Evolutionary conservation across 2,888 invertebrate species (phyloP).

Genomic region (Drosophila percnosoma): DNA sequence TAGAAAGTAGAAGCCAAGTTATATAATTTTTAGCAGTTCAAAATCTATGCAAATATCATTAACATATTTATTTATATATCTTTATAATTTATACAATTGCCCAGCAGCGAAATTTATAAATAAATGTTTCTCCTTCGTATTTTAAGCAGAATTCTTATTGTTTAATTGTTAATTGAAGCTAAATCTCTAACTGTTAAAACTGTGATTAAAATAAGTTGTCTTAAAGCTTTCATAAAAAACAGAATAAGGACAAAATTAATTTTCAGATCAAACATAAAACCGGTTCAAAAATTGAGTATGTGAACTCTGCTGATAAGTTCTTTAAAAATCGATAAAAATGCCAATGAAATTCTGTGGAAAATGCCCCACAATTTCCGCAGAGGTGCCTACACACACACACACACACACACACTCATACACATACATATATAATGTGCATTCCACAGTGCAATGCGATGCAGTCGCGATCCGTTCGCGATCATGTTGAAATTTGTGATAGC

Average conservation of each 20-base stretch:
- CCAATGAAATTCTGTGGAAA: conserved; percentile 51
- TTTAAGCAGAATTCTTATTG: background rate
- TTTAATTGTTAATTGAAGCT: background rate
- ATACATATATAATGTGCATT: conserved; percentile 35
- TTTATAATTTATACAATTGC: background rate
- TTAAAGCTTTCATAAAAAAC: background rate
- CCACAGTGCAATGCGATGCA: conserved; percentile 32
- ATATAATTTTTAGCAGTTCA: background rate
- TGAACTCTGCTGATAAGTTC: conserved; percentile 21
- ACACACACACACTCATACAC: too few species aligned
- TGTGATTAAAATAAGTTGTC: background rate
- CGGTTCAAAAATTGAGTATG: too few species aligned
- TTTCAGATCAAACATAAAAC: background rate
- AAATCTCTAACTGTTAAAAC: background rate
- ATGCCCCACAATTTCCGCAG: conserved; percentile 26
- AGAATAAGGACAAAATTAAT: background rate
- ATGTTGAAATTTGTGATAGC: conserved; percentile 78
- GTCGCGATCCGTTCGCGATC: conserved; percentile 61
- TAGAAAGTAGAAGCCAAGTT: background rate
- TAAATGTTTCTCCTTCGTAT: background rate
- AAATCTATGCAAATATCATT: background rate
- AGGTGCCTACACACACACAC: conserved; percentile 23
- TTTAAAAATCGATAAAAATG: conserved; percentile 60
- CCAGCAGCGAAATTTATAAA: background rate
- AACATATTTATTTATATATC: background rate